Evolutionary conservation across 2,113 vertebrate species (phyloP).

Genomic region (Chiloscyllium plagiosum): DNA sequence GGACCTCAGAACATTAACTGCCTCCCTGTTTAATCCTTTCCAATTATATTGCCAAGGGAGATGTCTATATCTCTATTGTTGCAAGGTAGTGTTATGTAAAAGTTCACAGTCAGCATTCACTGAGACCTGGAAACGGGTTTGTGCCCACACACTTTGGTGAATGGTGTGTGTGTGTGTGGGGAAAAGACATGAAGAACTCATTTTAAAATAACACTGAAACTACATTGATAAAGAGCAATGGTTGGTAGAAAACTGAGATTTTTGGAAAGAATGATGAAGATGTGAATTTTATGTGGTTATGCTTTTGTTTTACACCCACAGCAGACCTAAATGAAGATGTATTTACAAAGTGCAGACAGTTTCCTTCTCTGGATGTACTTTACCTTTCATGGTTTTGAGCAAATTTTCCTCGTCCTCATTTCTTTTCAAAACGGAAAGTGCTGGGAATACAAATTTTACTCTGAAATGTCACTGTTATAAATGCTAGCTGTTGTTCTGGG

Average conservation of each 20-base stretch:
- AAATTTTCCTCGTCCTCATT: not conserved
- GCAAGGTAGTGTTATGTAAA: not conserved
- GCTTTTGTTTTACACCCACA: not conserved
- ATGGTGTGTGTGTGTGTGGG: not conserved
- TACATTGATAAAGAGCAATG: not conserved
- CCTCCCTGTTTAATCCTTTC: no score
- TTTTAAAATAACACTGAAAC: not conserved
- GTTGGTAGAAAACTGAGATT: not conserved
- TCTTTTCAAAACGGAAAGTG: not conserved
- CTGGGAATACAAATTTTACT: not conserved
- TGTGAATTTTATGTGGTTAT: not conserved
- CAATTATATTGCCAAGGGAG: no score
- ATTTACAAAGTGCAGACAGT: not conserved
- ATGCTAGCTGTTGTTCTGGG: not conserved
- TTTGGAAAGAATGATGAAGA: conserved; percentile 5
- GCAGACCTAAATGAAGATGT: not conserved
- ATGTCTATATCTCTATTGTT: not conserved
- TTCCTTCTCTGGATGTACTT: not conserved
- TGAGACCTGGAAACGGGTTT: not conserved
- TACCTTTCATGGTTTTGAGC: not conserved
- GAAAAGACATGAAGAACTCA: not conserved
- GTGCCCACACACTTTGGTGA: not conserved
- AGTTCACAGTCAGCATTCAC: not conserved
- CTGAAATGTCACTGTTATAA: not conserved
- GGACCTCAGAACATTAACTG: not conserved